Conservation (phyloP, 2,888 invertebrate species). For the Allophyes oxyacanthae region DNA sequence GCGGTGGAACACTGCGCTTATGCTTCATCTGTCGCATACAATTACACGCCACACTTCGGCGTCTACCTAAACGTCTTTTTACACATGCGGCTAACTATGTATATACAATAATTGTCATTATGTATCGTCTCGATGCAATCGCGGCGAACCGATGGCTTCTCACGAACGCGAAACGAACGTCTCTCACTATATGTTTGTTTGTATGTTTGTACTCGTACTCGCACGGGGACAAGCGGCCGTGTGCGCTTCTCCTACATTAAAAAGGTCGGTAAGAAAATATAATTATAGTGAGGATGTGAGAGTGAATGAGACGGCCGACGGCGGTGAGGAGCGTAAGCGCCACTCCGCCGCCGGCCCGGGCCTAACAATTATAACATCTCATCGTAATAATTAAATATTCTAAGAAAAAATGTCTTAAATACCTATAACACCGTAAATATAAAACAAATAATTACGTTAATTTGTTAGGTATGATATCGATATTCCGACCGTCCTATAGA, state of each 20-base stretch:
- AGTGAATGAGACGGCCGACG: slow-evolving; percentile 85
- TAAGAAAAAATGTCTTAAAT: slow-evolving; percentile 89
- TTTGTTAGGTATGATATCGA: slow-evolving; percentile 89
- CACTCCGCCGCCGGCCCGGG: slow-evolving; percentile 79
- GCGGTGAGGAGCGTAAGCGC: slow-evolving; percentile 70
- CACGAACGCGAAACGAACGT: slow-evolving; percentile 85
- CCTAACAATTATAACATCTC: slow-evolving; percentile 87
- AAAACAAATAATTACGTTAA: slow-evolving; percentile 89
- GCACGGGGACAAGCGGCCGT: slow-evolving; percentile 87
- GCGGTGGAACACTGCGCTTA: slow-evolving; percentile 55
- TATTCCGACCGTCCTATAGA: slow-evolving; percentile 87
- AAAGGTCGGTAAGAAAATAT: slow-evolving; percentile 89
- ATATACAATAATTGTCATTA: slow-evolving; percentile 85
- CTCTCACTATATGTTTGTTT: slow-evolving; percentile 83
- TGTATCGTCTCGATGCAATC: slow-evolving; percentile 82
- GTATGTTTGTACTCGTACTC: slow-evolving; percentile 81
- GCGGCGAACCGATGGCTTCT: slow-evolving; percentile 89
- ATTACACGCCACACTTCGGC: slow-evolving; percentile 68
- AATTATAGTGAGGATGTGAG: slow-evolving; percentile 88
- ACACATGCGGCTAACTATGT: slow-evolving; percentile 88
- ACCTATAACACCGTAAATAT: slow-evolving; percentile 90
- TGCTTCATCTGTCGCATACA: slow-evolving; percentile 65
- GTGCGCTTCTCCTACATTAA: slow-evolving; percentile 86
- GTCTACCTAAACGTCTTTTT: slow-evolving; percentile 79
- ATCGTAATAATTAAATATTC: slow-evolving; percentile 89